Conservation (phyloP, 2,797 vertebrate genomes). For the Rhinichthys osculus region DNA sequence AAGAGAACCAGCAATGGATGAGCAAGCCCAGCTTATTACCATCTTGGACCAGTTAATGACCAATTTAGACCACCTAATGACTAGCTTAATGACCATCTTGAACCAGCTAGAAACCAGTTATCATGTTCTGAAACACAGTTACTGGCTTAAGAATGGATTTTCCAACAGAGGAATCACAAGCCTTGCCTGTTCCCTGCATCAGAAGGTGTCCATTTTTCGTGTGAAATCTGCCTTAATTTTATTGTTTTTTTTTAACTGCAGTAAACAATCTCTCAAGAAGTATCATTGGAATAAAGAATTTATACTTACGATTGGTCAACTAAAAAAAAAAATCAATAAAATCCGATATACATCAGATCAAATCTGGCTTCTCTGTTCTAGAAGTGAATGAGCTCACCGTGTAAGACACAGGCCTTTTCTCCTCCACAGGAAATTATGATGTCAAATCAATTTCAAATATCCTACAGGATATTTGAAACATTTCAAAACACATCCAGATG, state of each 20-base stretch:
- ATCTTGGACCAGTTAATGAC: background rate
- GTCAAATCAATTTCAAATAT: constrained; percentile 24
- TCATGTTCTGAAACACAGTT: background rate
- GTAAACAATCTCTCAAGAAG: background rate
- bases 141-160: background rate
- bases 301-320: background rate
- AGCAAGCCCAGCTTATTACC: background rate
- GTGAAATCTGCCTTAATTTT: background rate
- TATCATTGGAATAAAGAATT: background rate
- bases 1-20: background rate
- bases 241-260: background rate
- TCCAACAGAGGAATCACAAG: background rate
- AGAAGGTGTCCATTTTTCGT: background rate
- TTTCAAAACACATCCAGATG: constrained; percentile 24
- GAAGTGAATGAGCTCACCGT: background rate
- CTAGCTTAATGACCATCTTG: background rate
- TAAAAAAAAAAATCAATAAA: background rate
- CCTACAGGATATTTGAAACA: constrained; percentile 34
- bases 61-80: background rate
- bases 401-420: constrained; percentile 4
- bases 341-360: background rate
- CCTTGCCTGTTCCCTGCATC: constrained; percentile 29
- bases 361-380: background rate
- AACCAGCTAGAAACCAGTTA: background rate
- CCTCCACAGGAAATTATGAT: constrained; percentile 33